Conservation (phyloP, 2,888 invertebrate genomes). For the Troides aeacus region DNA sequence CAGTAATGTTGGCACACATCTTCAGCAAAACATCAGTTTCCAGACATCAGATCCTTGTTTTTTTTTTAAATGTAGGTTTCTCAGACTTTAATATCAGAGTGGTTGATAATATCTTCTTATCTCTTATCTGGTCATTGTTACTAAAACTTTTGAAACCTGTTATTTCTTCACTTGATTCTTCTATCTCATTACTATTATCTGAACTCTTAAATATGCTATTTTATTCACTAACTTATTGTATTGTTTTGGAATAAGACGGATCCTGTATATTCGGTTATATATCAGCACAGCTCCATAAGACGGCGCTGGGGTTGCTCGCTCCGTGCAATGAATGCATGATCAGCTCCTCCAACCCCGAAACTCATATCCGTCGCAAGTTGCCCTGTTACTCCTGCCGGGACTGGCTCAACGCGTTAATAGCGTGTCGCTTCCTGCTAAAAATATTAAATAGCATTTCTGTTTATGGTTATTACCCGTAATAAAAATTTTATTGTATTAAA, state of each 20-base stretch:
- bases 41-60: no score
- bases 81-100: no score
- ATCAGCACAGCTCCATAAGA: slow-evolving; percentile 3
- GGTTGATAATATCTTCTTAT: no score
- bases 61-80: no score
- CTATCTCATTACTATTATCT: no score
- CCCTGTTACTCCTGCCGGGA: slow-evolving; percentile 44
- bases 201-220: no score
- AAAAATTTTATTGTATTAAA: slow-evolving; percentile 6
- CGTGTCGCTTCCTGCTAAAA: slow-evolving; percentile 33
- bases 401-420: slow-evolving; percentile 41
- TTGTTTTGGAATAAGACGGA: neutral
- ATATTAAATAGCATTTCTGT: slow-evolving; percentile 25
- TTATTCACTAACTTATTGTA: neutral
- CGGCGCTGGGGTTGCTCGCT: slow-evolving; percentile 15
- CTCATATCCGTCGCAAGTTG: slow-evolving; percentile 56
- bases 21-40: no score
- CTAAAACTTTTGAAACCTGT: no score
- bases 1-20: no score
- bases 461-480: slow-evolving; percentile 28
- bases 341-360: slow-evolving; percentile 41
- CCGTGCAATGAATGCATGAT: slow-evolving; percentile 52
- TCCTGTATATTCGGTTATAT: slow-evolving; percentile 8
- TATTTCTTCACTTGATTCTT: no score
- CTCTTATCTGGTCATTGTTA: no score